A percentile compares a stretch with the other conserved stretches of the same genome.
Evolutionary conservation across 2,113 vertebrate genomes (phyloP).

Genomic region (Phalacrocorax carbo): DNA sequence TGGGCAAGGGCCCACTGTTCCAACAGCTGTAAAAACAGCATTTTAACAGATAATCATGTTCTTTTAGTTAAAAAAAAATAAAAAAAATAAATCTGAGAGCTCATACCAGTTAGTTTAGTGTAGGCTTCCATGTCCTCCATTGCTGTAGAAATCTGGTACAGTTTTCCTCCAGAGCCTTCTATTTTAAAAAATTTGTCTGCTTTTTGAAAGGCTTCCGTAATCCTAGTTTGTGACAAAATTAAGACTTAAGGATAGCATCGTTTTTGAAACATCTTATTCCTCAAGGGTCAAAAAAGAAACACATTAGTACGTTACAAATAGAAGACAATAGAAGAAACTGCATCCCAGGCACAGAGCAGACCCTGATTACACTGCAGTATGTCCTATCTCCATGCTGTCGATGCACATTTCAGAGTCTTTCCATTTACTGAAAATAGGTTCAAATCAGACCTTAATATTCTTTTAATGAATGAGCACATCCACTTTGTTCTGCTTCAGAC

Average conservation of each 20-base stretch:
- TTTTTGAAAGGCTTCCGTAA: slow-evolving; percentile 90
- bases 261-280: not conserved
- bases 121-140: slow-evolving; percentile 95
- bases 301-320: not conserved
- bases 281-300: not conserved
- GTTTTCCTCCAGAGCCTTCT: slow-evolving; percentile 71
- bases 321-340: not conserved
- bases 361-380: not conserved
- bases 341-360: not conserved
- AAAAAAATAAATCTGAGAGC: not conserved
- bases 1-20: not conserved
- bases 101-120: slow-evolving; percentile 89
- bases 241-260: not conserved
- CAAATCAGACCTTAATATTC: not conserved
- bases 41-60: not conserved
- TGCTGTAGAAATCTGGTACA: slow-evolving; percentile 82
- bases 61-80: not conserved
- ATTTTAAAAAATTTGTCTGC: slow-evolving; percentile 83
- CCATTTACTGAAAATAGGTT: not conserved
- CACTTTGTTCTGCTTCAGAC: not conserved
- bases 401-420: not conserved
- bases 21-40: not conserved
- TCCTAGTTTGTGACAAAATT: slow-evolving; percentile 75
- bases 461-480: not conserved
- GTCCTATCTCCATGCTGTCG: not conserved